Base-by-base conservation (phyloP, 2,797 vertebrate species). In the Remorina albescens region DNA sequence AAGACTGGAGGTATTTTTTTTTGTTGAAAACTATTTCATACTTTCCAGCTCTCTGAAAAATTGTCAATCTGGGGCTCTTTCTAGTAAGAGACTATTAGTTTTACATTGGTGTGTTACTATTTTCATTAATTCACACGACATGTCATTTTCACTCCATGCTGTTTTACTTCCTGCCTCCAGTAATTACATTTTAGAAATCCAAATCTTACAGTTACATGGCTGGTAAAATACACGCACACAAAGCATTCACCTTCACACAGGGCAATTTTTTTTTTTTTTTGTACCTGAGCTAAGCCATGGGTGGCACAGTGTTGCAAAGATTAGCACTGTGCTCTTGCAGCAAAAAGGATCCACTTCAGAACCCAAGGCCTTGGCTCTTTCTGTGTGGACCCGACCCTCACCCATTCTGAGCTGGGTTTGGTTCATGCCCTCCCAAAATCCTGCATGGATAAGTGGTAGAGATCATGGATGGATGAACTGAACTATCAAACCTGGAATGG, bases 111-210 rank as follows among this genome's bases (percentile, higher is more conserved):
- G 6, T 49, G 10, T 6, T 10, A 34, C 30, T 49, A 13, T 12
- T 46, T 30, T 21, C 41, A 28, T 3, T 26, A 19, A 26, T 58
- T 58, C 56, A 19, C 18, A 8, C 23, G 6, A 2, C 36, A 19
- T 44, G 25, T 63, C 2, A 50, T 37, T 50, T 49, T 50, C 32
- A 41, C 13, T 39, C 36, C 19, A 8, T 36, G 12, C 8, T 39
- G 11, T 44, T 59, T 44, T 3, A 7, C 41, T 32, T 57, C 23
- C 8, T 23, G 41, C 36, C 26, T 28, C 42, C 6, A 44, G 41
- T 44, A 30, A 58, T 46, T 67, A 61, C 21, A 36, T 51, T 34
- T 53, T 46, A n/a, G 23, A 68, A 63, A 64, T n/a, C 51, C 34
- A 59, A n/a, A 56, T 15, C 59, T 56, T 28, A 44, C 37, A 66